A percentile compares a stretch with the other conserved stretches of the same genome.
Conservation (phyloP, 2,113 vertebrate genomes). For the Sceloporus tristichus region DNA sequence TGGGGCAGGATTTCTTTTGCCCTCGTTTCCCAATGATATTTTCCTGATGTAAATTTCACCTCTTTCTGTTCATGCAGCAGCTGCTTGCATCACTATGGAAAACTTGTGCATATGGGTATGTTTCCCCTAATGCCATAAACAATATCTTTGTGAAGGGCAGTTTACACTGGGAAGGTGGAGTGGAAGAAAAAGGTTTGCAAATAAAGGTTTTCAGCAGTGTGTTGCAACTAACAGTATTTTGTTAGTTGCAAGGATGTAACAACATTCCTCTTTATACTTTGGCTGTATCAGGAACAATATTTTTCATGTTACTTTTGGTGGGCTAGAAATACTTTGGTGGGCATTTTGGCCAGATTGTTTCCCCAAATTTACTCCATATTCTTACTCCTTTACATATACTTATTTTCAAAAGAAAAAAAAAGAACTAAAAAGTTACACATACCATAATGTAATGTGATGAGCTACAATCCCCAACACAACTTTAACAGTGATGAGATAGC, state of each 20-base stretch:
- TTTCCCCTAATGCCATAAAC: neutral
- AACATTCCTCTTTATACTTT: too few relatives aligned
- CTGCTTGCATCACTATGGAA: neutral
- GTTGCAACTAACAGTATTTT: too few relatives aligned
- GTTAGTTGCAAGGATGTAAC: too few relatives aligned
- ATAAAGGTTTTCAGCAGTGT: too few relatives aligned
- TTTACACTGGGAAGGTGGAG: neutral
- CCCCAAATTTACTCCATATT: neutral
- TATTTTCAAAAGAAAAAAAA: neutral
- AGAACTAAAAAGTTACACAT: neutral
- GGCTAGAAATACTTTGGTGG: too few relatives aligned
- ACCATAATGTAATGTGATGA: neutral
- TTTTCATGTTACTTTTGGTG: neutral
- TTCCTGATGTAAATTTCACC: neutral
- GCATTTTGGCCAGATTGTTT: neutral
- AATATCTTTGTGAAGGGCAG: neutral
- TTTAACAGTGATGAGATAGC: neutral
- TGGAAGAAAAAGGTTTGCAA: too few relatives aligned
- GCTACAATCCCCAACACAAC: neutral
- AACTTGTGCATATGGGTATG: neutral
- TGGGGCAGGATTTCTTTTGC: too few relatives aligned
- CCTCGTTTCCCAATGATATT: neutral
- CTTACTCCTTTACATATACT: neutral
- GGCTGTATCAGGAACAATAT: neutral
- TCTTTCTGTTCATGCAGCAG: neutral